Conservation (phyloP, 2,888 invertebrate species). For the Epinotia ramella region DNA sequence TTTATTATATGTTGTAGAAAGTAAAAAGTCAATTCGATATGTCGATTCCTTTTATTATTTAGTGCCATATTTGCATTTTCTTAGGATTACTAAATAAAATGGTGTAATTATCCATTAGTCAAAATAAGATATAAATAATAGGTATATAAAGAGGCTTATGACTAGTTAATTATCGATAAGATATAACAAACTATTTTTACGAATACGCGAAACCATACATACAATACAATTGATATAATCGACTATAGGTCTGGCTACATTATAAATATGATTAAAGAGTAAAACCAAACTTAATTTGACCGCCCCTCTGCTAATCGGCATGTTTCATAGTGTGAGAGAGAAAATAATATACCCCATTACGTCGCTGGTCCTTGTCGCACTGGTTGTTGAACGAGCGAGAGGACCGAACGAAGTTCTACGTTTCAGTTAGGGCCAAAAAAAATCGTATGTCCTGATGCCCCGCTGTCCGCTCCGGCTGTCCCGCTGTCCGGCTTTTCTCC, state of each 20-base stretch:
- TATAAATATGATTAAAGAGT: background rate
- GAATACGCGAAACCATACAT: background rate
- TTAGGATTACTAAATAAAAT: background rate
- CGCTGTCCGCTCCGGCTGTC: no score
- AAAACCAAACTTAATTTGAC: no score
- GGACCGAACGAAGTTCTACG: no score
- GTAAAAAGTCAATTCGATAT: background rate
- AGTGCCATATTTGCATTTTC: background rate
- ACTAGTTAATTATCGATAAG: constrained; percentile 28
- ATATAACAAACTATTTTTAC: constrained; percentile 34
- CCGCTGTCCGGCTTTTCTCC: no score
- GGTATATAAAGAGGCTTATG: constrained; percentile 33
- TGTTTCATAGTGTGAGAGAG: no score
- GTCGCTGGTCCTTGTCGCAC: no score
- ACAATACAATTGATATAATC: background rate
- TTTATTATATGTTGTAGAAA: no score
- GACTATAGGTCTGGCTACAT: constrained; percentile 1
- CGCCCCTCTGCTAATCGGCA: no score
- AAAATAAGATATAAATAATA: background rate
- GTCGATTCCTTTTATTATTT: background rate
- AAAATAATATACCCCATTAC: no score
- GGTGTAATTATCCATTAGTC: background rate
- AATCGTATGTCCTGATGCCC: no score
- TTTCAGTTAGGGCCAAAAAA: no score
- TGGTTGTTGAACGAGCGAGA: no score